Conservation (phyloP, 2,797 vertebrate species). For the Acrocephalus scirpaceus region DNA sequence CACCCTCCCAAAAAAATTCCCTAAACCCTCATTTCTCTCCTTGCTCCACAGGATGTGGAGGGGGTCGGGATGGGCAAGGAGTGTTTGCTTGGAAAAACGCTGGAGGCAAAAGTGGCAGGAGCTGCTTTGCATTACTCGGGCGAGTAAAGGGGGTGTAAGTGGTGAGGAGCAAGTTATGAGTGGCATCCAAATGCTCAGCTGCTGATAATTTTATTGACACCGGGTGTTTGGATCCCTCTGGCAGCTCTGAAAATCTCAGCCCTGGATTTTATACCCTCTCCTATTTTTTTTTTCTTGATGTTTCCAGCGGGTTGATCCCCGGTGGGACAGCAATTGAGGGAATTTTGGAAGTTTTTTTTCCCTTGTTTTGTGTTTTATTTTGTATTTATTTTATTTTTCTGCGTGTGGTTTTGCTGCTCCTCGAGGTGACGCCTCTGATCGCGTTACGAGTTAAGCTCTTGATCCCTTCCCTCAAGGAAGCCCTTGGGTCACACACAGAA, state of each 20-base stretch:
- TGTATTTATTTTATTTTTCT: neutral
- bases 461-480: neutral
- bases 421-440: neutral
- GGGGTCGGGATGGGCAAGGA: neutral
- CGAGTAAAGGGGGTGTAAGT: neutral
- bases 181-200: conserved; percentile 43
- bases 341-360: neutral
- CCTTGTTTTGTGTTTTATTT: neutral
- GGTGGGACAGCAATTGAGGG: fast-evolving
- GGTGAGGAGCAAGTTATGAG: conserved; percentile 2
- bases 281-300: neutral
- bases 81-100: neutral
- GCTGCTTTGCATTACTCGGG: neutral
- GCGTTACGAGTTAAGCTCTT: neutral
- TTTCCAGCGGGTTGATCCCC: neutral
- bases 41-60: fast-evolving
- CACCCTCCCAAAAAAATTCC: neutral
- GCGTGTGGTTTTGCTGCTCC: neutral
- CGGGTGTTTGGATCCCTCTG: neutral
- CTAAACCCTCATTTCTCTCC: neutral
- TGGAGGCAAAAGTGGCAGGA: neutral
- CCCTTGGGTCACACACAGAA: neutral
- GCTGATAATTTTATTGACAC: conserved; percentile 49
- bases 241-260: neutral
- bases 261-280: neutral